A percentile compares a stretch with the other conserved stretches of the same genome.
Conservation (phyloP, 2,888 invertebrate genomes). For the Campopleginae sp. region DNA sequence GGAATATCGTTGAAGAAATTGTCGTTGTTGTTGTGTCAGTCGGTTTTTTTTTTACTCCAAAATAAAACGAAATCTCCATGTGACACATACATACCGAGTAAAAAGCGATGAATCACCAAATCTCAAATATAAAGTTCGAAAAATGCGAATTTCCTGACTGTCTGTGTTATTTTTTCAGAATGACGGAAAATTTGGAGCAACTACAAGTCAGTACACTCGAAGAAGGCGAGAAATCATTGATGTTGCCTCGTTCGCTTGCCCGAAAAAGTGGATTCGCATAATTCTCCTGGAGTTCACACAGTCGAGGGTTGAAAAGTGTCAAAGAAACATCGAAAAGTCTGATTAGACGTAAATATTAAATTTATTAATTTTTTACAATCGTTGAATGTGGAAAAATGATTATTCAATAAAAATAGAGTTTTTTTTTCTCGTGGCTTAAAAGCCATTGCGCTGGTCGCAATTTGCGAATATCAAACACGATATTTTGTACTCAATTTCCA, state of each 20-base stretch:
- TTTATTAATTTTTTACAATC: background rate
- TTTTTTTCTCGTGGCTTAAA: background rate
- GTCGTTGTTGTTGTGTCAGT: too few species aligned
- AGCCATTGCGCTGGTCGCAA: background rate
- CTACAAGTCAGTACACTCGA: conserved; percentile 70
- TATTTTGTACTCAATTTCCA: conserved; percentile 7
- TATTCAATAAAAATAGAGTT: background rate
- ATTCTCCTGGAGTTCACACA: background rate
- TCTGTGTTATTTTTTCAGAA: conserved; percentile 61
- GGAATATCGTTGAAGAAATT: too few species aligned
- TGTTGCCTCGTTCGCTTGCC: background rate
- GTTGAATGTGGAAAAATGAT: background rate
- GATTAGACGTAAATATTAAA: background rate
- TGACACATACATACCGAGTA: too few species aligned
- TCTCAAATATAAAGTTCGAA: background rate
- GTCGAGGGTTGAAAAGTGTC: background rate
- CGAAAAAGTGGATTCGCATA: background rate
- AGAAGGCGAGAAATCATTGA: conserved; percentile 62
- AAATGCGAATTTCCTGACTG: background rate
- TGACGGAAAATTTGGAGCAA: conserved; percentile 62
- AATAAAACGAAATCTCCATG: too few species aligned
- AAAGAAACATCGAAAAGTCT: background rate
- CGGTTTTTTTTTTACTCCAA: too few species aligned
- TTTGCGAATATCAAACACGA: background rate
- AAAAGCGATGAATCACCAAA: background rate